phyloP scores from a whole-genome alignment of 2,888 invertebrate genomes.

The Tetheella fluctuosa region DNA sequence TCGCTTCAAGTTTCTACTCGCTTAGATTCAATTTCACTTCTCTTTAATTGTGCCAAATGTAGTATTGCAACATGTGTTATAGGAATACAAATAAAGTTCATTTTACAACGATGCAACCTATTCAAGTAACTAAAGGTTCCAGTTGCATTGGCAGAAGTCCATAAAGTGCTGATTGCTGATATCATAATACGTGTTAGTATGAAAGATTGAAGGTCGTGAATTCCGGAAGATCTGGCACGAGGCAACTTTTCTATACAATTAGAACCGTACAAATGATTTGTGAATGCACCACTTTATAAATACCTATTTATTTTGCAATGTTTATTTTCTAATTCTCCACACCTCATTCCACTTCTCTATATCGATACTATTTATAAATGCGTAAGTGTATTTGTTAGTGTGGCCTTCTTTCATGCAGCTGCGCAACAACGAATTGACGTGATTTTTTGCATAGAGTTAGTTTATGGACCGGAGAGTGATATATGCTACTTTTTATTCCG shows the following conservation, averaged over 20 bases:
- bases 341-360: too few relatives aligned
- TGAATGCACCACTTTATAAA: too few relatives aligned
- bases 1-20: slow-evolving; percentile 55
- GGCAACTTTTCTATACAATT: slow-evolving; percentile 21
- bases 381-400: too few relatives aligned
- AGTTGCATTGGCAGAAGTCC: slow-evolving; percentile 68
- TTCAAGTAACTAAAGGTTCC: slow-evolving; percentile 50
- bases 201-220: slow-evolving; percentile 33
- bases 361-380: too few relatives aligned
- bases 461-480: too few relatives aligned
- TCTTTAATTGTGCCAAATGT: slow-evolving; percentile 43
- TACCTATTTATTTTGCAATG: too few relatives aligned
- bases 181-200: slow-evolving; percentile 48
- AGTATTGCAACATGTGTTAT: slow-evolving; percentile 36
- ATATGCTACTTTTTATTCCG: too few relatives aligned
- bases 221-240: slow-evolving; percentile 43
- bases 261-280: too few relatives aligned
- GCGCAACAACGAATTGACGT: too few relatives aligned
- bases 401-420: too few relatives aligned
- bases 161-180: slow-evolving; percentile 54
- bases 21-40: slow-evolving; percentile 57
- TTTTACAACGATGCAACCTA: slow-evolving; percentile 31
- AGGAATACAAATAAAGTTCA: slow-evolving; percentile 39
- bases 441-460: too few relatives aligned
- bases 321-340: too few relatives aligned